Evolutionary conservation across 2,797 vertebrate species (phyloP), one percentile per base, ranked within the genome.

Genomic region (Orestias chungarensis): DNA sequence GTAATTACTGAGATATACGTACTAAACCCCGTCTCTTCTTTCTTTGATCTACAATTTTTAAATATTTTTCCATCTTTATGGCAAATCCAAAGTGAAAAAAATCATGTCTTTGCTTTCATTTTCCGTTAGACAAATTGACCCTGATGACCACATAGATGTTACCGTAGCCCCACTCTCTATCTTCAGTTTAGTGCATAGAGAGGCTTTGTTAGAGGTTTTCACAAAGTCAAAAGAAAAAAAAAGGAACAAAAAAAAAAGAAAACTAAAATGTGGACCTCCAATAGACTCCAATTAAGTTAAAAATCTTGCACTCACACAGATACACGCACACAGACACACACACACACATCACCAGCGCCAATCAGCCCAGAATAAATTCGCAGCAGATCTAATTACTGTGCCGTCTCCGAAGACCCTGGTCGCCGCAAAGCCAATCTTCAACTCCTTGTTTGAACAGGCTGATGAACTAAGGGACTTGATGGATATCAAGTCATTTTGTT

Each of bases 401-500:
- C 90, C 94, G 96, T 98, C 97, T 98, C 97, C 92, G 95, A 96
- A 97, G 97, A 97, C 96, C 96, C 73, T 18, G 64, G 80, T 90
- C 93, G 91, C 95, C 93, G 93, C 95, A 90, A 95, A 97, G 96
- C 96, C 97, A 96, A 89, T 91, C 89, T 87, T 82, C 85, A 76
- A 74, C 85, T 79, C 80, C 92, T 93, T 98, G 97, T 98, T 99
- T 99, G 97, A 98, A 98, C 97, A 98, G 96, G 95, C 97, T 99
- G 97, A 99, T 98, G 97, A 99, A 98, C 96, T 97, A 95, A 96
- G 97, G 96, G 96, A 97, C 96, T 96, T 95, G 84, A 87, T 96
- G 96, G 97, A 97, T 97, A 99, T 97, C 96, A 97, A 98, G 96
- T 97, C 97, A 97, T 97, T 98, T 97, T 97, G 97, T 98, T 98